Evolutionary conservation across 2,113 vertebrate genomes (phyloP).

Genomic region (Psammodynastes pulverulentus): DNA sequence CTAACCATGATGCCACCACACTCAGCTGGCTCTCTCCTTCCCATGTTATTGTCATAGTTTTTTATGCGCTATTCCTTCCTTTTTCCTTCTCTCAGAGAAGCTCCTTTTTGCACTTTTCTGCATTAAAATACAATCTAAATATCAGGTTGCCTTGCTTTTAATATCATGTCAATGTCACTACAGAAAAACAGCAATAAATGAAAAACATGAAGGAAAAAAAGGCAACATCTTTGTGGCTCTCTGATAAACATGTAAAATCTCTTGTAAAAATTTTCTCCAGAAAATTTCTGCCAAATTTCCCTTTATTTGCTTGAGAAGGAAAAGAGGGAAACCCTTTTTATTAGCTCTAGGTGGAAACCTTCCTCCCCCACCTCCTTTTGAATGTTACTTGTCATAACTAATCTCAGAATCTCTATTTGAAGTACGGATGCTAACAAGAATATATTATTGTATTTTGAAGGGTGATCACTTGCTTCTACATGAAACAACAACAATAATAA

Average conservation of each 20-base stretch:
- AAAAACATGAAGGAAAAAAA: not conserved
- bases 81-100: not conserved
- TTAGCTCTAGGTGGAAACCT: not conserved
- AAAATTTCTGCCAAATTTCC: not conserved
- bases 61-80: not conserved
- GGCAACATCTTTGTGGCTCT: not conserved
- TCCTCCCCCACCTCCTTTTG: not conserved
- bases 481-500: not conserved
- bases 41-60: not conserved
- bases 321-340: not conserved
- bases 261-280: not conserved
- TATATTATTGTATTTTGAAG: not conserved
- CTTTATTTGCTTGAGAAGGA: not conserved
- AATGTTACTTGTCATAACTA: not conserved
- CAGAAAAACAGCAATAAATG: not conserved
- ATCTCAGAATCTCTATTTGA: not conserved
- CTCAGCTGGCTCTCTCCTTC: not conserved
- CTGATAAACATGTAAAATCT: not conserved
- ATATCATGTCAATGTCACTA: not conserved
- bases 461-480: not conserved
- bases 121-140: not conserved
- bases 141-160: not conserved
- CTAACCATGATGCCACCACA: not conserved
- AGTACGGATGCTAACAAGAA: not conserved
- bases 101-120: not conserved